These are phyloP conservation scores for Samia ricini DNA, from an alignment of 1,140 invertebrate species.

Conservation along the genomic window DNA sequence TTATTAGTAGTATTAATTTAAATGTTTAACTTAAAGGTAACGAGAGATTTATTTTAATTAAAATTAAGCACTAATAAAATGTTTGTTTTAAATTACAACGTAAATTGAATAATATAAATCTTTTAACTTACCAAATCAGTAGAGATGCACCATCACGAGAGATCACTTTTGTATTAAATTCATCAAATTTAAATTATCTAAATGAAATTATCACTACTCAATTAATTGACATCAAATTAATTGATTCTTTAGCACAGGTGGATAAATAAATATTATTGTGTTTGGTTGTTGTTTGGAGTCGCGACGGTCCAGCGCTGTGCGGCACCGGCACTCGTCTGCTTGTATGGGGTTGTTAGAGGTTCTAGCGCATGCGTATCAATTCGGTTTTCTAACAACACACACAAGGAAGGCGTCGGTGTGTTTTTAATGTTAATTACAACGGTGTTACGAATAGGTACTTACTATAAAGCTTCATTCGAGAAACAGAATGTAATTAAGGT, in stretches of 20 bases:
- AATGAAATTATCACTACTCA: neutral
- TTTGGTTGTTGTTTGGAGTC: neutral
- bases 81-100: neutral
- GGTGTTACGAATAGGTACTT: neutral
- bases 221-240: neutral
- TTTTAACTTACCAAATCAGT: neutral
- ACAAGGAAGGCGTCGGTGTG: neutral
- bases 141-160: neutral
- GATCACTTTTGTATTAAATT: too few relatives aligned
- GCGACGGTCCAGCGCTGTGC: neutral
- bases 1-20: too few relatives aligned
- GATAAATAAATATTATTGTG: neutral
- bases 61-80: too few relatives aligned
- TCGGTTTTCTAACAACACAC: neutral
- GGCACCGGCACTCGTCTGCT: neutral
- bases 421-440: neutral
- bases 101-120: neutral
- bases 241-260: neutral
- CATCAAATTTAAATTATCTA: neutral
- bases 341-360: neutral
- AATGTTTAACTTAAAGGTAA: too few relatives aligned
- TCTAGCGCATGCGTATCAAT: neutral
- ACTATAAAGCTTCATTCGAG: neutral
- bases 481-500: neutral
- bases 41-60: too few relatives aligned